phyloP scores from a whole-genome alignment of 1,140 invertebrate species.

The Drosophila rhopaloa region DNA sequence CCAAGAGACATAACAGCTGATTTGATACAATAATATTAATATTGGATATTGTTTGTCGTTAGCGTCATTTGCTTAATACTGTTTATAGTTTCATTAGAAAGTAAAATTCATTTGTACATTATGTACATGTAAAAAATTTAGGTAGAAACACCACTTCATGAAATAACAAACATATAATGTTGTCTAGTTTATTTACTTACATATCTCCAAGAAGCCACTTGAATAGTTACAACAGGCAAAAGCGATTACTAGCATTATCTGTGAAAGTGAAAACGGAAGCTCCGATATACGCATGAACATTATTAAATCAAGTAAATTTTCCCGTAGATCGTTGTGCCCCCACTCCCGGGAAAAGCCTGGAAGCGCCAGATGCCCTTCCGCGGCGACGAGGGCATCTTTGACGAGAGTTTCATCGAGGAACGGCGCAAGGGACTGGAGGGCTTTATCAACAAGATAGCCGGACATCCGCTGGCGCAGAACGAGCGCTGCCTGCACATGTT shows the following conservation, averaged over 20 bases:
- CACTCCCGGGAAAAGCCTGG: constrained; percentile 98
- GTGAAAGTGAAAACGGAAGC: not conserved
- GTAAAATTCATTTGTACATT: not conserved
- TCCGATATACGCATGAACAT: not conserved
- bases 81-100: not conserved
- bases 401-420: constrained; percentile 99
- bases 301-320: not conserved
- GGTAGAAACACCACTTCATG: not conserved
- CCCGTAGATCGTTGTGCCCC: constrained; percentile 97
- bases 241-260: not conserved
- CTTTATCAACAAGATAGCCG: constrained; percentile 99
- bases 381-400: constrained; percentile 99
- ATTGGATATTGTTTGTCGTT: too few species aligned
- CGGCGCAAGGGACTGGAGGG: constrained; percentile 98
- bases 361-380: constrained; percentile 99
- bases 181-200: too few species aligned
- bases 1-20: too few species aligned
- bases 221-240: not conserved
- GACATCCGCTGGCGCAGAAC: constrained; percentile 99
- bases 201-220: not conserved
- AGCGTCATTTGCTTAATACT: too few species aligned
- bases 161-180: not conserved
- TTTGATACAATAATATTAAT: too few species aligned
- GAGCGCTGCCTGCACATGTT: constrained; percentile 99
- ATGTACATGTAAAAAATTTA: not conserved